Base-by-base conservation (phyloP, 2,797 vertebrate species). In the Tauraco hartlaubi region DNA sequence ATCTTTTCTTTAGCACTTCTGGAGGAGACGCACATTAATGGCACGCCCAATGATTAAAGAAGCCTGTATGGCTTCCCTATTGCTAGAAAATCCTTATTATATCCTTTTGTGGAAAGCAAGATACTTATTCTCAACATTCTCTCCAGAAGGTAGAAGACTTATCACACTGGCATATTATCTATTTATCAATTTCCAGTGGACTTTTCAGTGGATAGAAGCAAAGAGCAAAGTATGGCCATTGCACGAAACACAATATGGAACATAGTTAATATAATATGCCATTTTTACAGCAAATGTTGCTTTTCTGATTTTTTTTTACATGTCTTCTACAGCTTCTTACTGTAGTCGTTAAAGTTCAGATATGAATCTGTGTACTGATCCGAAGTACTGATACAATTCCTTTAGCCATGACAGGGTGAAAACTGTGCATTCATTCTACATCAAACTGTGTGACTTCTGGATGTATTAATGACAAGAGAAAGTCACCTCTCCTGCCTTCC, bases 71-170 rank as follows among this genome's bases (percentile, higher is more conserved):
- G 99, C 99, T 66, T 99, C 99, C 16, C 95, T 99, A 11, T 98
- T 99, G 64, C 97, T 99, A 95, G 99, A 99, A 97, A 99, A 99
- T 90, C 99, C 99, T 16, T 99, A 99, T 97, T 99, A 99, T 99
- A 99, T 99, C 99, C 99, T 99, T 99, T 94, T 95, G 73, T 90
- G 75, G 74, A 75, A 93, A 79, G 22, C 78, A 73, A 37, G 29
- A 22, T 16, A 18, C 11, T 84, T 79, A 64, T 26, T 91, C 21
- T 35, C 44, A 21, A 11, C 8, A 0, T 51, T 52, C 12, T 56
- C 26, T 62, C 43, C 28, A 25, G 55, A 68, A 77, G 5, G 10
- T 14, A 51, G 51, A 83, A 15, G 14, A 58, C 68, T 61, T 87
- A 21, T 2, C 31, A n/a, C 6, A 11, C 22, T 75, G 6, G 1